phyloP scores from a whole-genome alignment of 2,797 vertebrate genomes.

The Spinus pinus region DNA sequence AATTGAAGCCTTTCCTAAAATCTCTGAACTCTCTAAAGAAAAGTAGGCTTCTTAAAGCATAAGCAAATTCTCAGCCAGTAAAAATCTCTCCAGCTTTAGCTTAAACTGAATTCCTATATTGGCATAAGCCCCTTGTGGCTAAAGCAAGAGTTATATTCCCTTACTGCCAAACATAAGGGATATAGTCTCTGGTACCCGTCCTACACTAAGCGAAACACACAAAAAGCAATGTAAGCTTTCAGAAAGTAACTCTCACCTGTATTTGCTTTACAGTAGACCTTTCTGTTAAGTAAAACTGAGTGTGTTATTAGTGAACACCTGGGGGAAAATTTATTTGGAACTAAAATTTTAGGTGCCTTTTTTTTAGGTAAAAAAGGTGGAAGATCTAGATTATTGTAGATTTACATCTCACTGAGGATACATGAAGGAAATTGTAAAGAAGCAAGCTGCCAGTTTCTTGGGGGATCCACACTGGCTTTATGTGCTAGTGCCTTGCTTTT shows the following conservation, averaged over 20 bases:
- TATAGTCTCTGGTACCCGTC: neutral
- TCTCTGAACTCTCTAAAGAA: constrained; percentile 8
- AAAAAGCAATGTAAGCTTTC: neutral
- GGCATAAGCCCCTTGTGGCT: neutral
- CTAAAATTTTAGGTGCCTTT: neutral
- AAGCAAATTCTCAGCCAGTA: constrained; percentile 44
- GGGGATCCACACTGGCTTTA: neutral
- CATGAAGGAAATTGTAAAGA: neutral
- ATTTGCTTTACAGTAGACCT: neutral
- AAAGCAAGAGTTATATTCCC: neutral
- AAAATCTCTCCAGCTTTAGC: constrained; percentile 17
- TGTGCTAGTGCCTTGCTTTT: neutral
- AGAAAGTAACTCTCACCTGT: neutral
- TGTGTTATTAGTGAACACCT: neutral
- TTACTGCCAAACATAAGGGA: neutral
- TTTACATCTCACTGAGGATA: neutral
- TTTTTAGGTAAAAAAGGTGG: neutral
- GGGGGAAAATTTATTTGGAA: neutral
- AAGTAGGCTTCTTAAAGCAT: constrained; percentile 46
- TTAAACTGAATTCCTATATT: constrained; percentile 16
- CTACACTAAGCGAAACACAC: neutral
- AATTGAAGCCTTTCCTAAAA: constrained; percentile 8
- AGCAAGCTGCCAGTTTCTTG: neutral
- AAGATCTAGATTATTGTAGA: neutral
- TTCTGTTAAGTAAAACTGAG: neutral